phyloP scores from a whole-genome alignment of 2,888 invertebrate genomes.

The Tipula confusa region DNA sequence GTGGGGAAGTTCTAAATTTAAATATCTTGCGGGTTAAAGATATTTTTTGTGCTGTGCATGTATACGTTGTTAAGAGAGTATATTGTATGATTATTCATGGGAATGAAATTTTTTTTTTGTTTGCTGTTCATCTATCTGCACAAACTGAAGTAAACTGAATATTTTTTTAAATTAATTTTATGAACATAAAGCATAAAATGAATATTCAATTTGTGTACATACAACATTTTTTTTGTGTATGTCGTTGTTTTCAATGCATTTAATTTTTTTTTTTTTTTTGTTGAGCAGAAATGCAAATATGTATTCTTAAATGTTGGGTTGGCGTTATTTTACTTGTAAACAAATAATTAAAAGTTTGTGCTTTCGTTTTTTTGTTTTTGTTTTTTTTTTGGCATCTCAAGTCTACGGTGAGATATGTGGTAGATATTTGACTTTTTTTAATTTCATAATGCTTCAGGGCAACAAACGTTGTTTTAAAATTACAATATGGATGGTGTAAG shows the following conservation, averaged over 20 bases:
- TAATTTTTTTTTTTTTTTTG: too few species aligned
- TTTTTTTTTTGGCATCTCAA: too few species aligned
- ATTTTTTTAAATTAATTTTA: not conserved
- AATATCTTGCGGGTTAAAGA: constrained; percentile 12
- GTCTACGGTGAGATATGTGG: too few species aligned
- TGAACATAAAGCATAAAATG: not conserved
- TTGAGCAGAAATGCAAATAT: constrained; percentile 8
- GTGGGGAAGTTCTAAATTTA: not conserved
- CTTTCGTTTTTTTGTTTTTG: too few species aligned
- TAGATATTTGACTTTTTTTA: too few species aligned
- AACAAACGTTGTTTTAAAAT: too few species aligned
- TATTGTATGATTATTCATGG: too few species aligned
- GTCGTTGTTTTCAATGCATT: too few species aligned
- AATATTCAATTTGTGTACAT: not conserved
- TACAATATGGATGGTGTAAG: too few species aligned
- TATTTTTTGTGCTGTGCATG: not conserved
- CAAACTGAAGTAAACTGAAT: not conserved
- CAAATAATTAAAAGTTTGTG: constrained; percentile 25
- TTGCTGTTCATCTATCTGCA: not conserved
- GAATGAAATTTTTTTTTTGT: too few species aligned
- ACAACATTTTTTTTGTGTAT: not conserved
- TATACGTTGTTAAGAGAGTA: not conserved
- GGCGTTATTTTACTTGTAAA: not conserved
- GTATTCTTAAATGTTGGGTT: not conserved
- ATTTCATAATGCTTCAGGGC: too few species aligned